These are phyloP conservation scores for Gallinago nigripennis DNA, from an alignment of 2,797 vertebrate genomes.

Conservation along the genomic window DNA sequence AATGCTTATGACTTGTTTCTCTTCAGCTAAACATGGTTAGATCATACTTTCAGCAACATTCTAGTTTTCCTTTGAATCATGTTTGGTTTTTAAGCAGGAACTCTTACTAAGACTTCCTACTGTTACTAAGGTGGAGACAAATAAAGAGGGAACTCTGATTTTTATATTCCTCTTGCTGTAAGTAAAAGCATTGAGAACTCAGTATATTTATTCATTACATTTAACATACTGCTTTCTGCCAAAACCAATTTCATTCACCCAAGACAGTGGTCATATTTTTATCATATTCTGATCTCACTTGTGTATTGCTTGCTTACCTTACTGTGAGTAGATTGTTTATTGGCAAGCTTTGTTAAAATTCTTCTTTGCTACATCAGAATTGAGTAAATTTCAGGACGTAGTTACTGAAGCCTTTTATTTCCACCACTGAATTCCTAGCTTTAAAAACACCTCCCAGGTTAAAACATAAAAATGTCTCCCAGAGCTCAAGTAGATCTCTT, in stretches of 20 bases:
- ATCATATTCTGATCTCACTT: not conserved
- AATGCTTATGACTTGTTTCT: not conserved
- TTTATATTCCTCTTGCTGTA: not conserved
- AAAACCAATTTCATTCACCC: not conserved
- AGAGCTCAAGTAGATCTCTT: not conserved
- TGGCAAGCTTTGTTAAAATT: not conserved
- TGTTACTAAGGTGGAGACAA: conserved; percentile 3
- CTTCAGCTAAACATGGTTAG: not conserved
- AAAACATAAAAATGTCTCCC: not conserved
- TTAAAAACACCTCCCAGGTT: not conserved
- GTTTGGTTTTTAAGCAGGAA: conserved; percentile 24
- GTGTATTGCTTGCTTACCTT: not conserved
- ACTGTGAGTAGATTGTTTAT: not conserved
- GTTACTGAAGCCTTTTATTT: not conserved
- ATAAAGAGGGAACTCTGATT: conserved; percentile 18
- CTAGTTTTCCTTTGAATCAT: conserved; percentile 35
- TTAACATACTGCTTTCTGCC: not conserved
- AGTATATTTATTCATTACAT: not conserved
- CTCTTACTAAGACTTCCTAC: not conserved
- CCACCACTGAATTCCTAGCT: not conserved
- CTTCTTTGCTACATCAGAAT: not conserved
- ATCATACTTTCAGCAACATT: not conserved
- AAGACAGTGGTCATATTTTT: not conserved
- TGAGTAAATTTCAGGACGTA: not conserved
- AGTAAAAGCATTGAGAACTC: not conserved